These are phyloP conservation scores for Ethmia dodecea DNA, from an alignment of 2,888 invertebrate species.

Conservation along the genomic window DNA sequence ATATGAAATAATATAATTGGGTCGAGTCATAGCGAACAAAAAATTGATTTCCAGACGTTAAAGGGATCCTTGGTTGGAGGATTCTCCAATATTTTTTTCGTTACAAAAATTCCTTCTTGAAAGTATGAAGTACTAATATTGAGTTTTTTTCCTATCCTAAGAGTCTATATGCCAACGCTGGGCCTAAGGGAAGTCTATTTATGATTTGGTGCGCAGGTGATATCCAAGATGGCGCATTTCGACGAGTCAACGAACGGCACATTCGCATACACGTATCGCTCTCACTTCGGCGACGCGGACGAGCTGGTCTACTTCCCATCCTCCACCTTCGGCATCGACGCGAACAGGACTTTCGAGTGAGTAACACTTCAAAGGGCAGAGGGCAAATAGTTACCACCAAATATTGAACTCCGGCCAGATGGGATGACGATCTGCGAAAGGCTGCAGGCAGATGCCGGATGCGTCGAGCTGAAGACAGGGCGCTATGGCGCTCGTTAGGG, in stretches of 20 bases:
- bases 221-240: conserved; percentile 91
- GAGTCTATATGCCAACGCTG: too few species aligned
- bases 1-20: too few species aligned
- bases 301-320: conserved; percentile 92
- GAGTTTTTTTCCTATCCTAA: too few species aligned
- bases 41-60: too few species aligned
- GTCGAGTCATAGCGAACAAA: too few species aligned
- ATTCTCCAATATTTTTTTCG: too few species aligned
- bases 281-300: conserved; percentile 90
- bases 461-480: neutral
- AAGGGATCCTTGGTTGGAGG: too few species aligned
- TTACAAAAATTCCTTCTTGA: too few species aligned
- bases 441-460: neutral
- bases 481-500: neutral
- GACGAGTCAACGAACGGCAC: conserved; percentile 92
- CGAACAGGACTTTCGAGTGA: conserved; percentile 94
- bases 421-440: neutral
- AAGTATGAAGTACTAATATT: too few species aligned
- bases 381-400: too few species aligned
- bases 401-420: neutral
- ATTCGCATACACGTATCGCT: conserved; percentile 89
- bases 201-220: too few species aligned
- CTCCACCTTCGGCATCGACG: conserved; percentile 94
- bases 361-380: conserved; percentile 23
- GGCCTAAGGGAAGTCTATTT: too few species aligned